Evolutionary conservation across 2,797 vertebrate species (phyloP).

Genomic region (Gephyroberyx darwinii): DNA sequence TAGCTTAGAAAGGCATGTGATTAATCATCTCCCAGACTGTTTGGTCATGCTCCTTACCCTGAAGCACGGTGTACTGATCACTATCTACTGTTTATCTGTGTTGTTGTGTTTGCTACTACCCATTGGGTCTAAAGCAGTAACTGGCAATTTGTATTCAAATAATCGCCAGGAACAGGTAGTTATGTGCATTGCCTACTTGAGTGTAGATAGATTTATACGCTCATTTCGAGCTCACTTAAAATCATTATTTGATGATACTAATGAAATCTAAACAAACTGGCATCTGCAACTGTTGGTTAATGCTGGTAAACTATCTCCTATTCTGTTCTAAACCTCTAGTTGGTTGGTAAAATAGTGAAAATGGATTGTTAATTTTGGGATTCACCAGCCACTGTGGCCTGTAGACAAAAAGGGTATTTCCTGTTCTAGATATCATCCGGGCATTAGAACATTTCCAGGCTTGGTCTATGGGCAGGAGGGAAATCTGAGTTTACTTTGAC

Average conservation of each 20-base stretch:
- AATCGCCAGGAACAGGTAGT: too few relatives aligned
- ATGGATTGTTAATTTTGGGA: too few relatives aligned
- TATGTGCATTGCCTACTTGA: neutral
- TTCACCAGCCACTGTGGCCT: too few relatives aligned
- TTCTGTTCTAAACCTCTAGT: neutral
- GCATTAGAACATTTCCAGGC: too few relatives aligned
- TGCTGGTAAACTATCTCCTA: too few relatives aligned
- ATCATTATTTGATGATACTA: neutral
- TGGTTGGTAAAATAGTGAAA: too few relatives aligned
- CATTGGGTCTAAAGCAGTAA: neutral
- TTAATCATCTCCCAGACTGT: conserved; percentile 39
- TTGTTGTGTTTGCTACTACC: conserved; percentile 4
- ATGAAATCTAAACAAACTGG: neutral
- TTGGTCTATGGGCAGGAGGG: too few relatives aligned
- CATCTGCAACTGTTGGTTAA: too few relatives aligned
- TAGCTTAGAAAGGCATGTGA: conserved; percentile 55
- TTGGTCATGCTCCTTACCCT: conserved; percentile 49
- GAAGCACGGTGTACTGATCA: conserved; percentile 12
- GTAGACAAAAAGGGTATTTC: too few relatives aligned
- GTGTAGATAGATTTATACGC: neutral
- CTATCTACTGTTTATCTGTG: neutral
- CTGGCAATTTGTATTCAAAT: neutral
- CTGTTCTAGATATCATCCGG: too few relatives aligned
- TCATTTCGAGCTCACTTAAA: neutral
- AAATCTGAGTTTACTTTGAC: too few relatives aligned